Conservation (phyloP, 2,797 vertebrate species). For the Psittacula echo region DNA sequence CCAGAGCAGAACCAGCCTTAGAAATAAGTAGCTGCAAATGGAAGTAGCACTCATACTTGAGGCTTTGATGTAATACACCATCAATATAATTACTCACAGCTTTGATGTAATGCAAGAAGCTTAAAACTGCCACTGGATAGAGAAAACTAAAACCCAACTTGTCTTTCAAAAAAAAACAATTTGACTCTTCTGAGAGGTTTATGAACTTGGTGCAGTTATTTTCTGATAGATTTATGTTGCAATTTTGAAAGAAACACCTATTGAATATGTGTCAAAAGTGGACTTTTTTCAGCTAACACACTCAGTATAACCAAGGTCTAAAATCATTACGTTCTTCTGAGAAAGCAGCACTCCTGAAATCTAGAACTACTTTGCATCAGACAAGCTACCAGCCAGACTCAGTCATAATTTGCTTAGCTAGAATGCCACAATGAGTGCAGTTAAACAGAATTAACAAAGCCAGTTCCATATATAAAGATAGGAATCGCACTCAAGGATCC, state of each 20-base stretch:
- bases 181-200: background rate
- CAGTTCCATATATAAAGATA: background rate
- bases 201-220: background rate
- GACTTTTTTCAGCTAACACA: background rate
- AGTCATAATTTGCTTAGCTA: background rate
- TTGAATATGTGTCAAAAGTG: background rate
- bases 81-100: background rate
- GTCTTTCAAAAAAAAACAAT: background rate
- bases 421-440: background rate
- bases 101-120: background rate
- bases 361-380: background rate
- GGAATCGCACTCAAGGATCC: background rate
- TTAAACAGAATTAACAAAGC: background rate
- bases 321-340: background rate
- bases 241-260: background rate
- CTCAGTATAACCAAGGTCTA: background rate
- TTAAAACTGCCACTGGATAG: background rate
- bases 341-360: background rate
- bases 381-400: background rate
- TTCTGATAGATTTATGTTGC: background rate
- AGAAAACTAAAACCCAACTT: background rate
- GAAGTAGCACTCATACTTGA: background rate
- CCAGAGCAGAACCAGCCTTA: background rate
- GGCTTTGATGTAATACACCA: background rate
- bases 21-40: background rate